phyloP scores from a whole-genome alignment of 1,140 invertebrate species.

The Scaptomyza graminum region DNA sequence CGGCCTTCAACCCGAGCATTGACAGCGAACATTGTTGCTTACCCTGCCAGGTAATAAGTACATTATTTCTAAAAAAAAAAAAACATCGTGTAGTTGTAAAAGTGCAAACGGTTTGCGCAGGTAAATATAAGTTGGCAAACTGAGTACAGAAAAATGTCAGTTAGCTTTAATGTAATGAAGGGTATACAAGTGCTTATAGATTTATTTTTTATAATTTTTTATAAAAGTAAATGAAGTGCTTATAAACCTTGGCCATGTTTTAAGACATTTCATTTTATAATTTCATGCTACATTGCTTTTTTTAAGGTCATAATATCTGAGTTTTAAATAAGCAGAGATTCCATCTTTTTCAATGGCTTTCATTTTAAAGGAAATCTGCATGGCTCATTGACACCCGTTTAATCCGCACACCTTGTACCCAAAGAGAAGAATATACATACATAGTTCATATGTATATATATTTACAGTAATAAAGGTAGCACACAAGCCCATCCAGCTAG shows the following conservation, averaged over 20 bases:
- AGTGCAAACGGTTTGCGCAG: background rate
- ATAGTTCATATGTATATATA: too few relatives aligned
- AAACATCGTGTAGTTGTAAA: conserved; percentile 23
- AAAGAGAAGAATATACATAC: background rate
- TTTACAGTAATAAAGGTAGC: conserved; percentile 28
- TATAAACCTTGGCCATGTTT: too few relatives aligned
- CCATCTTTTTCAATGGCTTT: conserved; percentile 24
- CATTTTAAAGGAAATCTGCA: conserved; percentile 39
- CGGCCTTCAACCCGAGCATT: conserved; percentile 65
- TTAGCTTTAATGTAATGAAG: too few relatives aligned
- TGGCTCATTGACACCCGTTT: conserved; percentile 40
- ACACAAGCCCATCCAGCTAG: conserved; percentile 8
- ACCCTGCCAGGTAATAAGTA: conserved; percentile 69
- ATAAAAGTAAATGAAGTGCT: too few relatives aligned
- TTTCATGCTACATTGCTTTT: conserved; percentile 16
- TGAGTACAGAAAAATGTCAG: background rate
- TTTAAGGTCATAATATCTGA: background rate
- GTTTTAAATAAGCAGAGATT: conserved; percentile 3
- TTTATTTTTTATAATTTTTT: too few relatives aligned
- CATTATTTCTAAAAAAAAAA: conserved; percentile 52
- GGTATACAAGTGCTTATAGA: background rate
- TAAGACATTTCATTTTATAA: background rate
- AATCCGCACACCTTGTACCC: background rate
- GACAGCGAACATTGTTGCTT: conserved; percentile 64
- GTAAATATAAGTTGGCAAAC: conserved; percentile 6